Conservation (phyloP, 2,888 invertebrate species). For the Heliconius cydno region DNA sequence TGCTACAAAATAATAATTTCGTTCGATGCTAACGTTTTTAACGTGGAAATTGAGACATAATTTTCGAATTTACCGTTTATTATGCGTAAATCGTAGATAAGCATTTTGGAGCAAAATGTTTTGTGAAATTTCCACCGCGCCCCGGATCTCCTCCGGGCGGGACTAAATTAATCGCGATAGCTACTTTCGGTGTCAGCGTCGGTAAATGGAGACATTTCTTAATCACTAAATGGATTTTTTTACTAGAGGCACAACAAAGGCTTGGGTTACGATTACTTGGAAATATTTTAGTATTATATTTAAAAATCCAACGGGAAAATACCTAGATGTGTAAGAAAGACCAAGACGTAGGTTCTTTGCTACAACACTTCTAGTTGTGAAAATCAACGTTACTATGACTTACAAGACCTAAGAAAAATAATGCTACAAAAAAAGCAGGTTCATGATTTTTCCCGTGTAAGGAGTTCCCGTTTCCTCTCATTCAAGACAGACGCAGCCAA, state of each 20-base stretch:
- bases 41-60: conserved; percentile 13
- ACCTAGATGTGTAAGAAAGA: too few species aligned
- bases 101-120: conserved; percentile 25
- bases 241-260: background rate
- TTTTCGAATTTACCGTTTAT: conserved; percentile 12
- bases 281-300: too few species aligned
- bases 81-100: conserved; percentile 30
- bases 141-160: conserved; percentile 19
- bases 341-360: too few species aligned
- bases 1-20: conserved; percentile 1
- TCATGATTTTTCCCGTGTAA: too few species aligned
- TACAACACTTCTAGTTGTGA: too few species aligned
- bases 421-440: too few species aligned
- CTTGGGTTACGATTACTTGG: background rate
- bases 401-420: too few species aligned
- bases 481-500: too few species aligned
- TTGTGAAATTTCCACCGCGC: conserved; percentile 22
- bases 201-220: conserved; percentile 12
- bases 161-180: conserved; percentile 27
- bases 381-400: too few species aligned
- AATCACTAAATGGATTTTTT: conserved; percentile 9
- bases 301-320: too few species aligned
- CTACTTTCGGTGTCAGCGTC: conserved; percentile 15
- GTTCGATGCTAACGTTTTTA: conserved; percentile 21
- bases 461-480: too few species aligned